A percentile compares a stretch with the other conserved stretches of the same genome.
phyloP scores from a whole-genome alignment of 2,888 invertebrate genomes.

The Arrhopalites spinosus region DNA sequence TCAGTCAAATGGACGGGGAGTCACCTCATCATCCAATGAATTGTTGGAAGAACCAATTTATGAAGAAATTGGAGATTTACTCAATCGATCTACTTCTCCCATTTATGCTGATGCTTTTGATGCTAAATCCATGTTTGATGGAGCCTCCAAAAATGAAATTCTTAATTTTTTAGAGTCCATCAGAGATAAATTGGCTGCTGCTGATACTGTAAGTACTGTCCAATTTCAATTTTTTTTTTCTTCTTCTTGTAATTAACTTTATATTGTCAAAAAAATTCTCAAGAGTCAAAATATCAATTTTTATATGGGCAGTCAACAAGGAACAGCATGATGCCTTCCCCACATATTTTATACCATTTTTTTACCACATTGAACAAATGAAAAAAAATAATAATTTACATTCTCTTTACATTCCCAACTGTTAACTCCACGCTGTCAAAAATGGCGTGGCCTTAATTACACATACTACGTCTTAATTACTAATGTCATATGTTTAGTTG shows the following conservation, averaged over 20 bases:
- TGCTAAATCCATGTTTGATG: conserved; percentile 68
- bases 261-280: background rate
- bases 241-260: background rate
- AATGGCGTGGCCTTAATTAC: too few relatives aligned
- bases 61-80: conserved; percentile 54
- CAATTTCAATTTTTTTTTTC: too few relatives aligned
- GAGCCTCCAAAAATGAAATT: conserved; percentile 86
- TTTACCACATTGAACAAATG: too few relatives aligned
- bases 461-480: too few relatives aligned
- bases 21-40: background rate
- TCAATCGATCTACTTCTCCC: conserved; percentile 65
- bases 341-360: too few relatives aligned
- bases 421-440: too few relatives aligned
- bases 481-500: too few relatives aligned
- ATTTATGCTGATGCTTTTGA: conserved; percentile 56
- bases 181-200: conserved; percentile 61
- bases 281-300: background rate
- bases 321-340: too few relatives aligned
- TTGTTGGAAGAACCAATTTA: conserved; percentile 55
- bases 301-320: too few relatives aligned
- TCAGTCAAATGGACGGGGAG: background rate
- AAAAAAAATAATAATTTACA: too few relatives aligned
- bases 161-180: conserved; percentile 86
- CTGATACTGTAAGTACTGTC: conserved; percentile 53
- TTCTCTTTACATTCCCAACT: too few relatives aligned